Evolutionary conservation across 2,113 vertebrate species (phyloP).

Genomic region (Cheirogaleus medius): DNA sequence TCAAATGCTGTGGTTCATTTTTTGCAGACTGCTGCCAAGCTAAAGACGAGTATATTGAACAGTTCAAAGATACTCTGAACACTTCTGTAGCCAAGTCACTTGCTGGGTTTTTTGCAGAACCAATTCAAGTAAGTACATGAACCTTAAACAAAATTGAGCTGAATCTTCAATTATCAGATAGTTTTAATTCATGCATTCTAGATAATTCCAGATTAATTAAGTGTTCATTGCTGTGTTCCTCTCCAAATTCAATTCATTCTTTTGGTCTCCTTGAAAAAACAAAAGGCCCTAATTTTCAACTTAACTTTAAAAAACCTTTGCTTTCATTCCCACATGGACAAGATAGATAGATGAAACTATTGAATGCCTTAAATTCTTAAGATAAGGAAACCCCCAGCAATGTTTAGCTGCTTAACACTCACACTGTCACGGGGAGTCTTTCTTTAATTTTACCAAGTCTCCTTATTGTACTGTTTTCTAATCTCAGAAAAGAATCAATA

Average conservation of each 20-base stretch:
- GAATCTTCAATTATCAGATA: neutral
- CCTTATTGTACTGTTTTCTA: neutral
- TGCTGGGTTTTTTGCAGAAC: constrained; percentile 95
- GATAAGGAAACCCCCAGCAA: neutral
- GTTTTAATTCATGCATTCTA: neutral
- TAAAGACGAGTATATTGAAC: constrained; percentile 90
- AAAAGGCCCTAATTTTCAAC: neutral
- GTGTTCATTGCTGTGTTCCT: neutral
- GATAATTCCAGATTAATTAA: neutral
- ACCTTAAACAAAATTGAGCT: neutral
- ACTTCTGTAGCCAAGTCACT: constrained; percentile 88
- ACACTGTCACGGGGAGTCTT: neutral
- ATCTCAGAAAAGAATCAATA: neutral
- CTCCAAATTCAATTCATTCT: neutral
- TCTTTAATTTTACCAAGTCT: neutral
- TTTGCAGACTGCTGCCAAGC: constrained; percentile 91
- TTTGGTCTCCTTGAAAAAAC: neutral
- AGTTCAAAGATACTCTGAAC: constrained; percentile 92
- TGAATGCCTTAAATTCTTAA: constrained; percentile 9
- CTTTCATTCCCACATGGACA: neutral
- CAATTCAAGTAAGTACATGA: constrained; percentile 91
- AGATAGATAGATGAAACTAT: neutral
- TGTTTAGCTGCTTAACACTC: neutral
- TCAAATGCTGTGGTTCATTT: neutral
- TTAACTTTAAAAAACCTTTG: neutral